These are phyloP conservation scores for Agonopterix subpropinquella DNA, from an alignment of 2,888 invertebrate genomes.

Conservation along the genomic window DNA sequence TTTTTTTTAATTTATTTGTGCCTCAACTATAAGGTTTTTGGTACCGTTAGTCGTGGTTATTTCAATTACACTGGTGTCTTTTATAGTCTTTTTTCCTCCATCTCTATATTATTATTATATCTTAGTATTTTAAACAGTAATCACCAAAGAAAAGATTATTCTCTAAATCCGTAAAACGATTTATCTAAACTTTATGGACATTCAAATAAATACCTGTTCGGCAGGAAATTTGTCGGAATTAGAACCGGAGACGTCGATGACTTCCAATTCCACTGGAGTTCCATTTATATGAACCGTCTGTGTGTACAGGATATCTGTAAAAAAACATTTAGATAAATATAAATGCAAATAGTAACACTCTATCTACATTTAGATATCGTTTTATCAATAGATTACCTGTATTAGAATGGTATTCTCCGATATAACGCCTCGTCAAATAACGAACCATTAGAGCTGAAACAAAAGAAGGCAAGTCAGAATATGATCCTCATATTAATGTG, in stretches of 20 bases:
- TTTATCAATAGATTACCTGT: constrained; percentile 73
- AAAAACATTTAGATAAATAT: not conserved
- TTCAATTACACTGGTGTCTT: too few species aligned
- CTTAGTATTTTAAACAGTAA: too few species aligned
- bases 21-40: too few species aligned
- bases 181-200: not conserved
- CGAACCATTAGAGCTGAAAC: constrained; percentile 84
- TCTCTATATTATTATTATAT: too few species aligned
- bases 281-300: constrained; percentile 85
- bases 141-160: too few species aligned
- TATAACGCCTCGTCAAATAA: constrained; percentile 85
- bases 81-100: too few species aligned
- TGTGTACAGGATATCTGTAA: constrained; percentile 83
- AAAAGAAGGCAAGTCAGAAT: constrained; percentile 18
- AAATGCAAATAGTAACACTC: constrained; percentile 16
- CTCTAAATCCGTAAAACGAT: too few species aligned
- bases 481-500: too few species aligned
- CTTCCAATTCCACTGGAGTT: constrained; percentile 83
- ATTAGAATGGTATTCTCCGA: constrained; percentile 88
- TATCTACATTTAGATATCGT: too few species aligned
- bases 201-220: constrained; percentile 64
- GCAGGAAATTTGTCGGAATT: constrained; percentile 78
- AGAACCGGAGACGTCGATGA: constrained; percentile 85
- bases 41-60: too few species aligned
- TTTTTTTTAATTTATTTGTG: too few species aligned